A percentile compares a stretch with the other conserved stretches of the same genome.
These are phyloP conservation scores for Pocota personata DNA, from an alignment of 2,888 invertebrate species.

Conservation along the genomic window DNA sequence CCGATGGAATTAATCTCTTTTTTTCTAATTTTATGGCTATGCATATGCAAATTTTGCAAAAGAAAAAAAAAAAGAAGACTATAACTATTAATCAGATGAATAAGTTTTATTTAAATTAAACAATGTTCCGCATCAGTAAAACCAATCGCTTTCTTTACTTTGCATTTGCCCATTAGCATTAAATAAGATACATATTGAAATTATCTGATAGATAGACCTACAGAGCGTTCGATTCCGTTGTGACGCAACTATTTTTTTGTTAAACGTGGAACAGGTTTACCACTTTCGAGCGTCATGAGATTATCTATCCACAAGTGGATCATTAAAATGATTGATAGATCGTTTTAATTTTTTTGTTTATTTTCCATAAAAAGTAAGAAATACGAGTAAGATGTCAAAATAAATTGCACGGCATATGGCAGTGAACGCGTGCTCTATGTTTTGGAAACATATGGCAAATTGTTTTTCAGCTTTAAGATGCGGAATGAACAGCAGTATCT, in stretches of 20 bases:
- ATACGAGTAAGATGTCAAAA: neutral
- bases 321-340: constrained; percentile 4
- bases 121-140: constrained; percentile 2
- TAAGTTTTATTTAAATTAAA: neutral
- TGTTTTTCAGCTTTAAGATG: no score
- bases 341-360: neutral
- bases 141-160: constrained; percentile 2
- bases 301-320: neutral
- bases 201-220: neutral
- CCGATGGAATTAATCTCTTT: neutral
- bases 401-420: neutral
- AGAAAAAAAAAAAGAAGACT: neutral
- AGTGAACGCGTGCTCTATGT: no score
- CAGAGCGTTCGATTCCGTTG: neutral
- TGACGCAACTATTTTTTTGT: neutral
- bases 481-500: no score
- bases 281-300: neutral
- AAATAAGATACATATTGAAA: neutral
- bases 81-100: neutral
- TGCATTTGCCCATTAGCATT: neutral
- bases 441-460: no score
- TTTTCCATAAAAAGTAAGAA: neutral
- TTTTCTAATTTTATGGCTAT: neutral
- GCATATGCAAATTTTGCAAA: neutral
- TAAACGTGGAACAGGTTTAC: neutral